Conservation (phyloP, 2,113 vertebrate genomes). For the Dicrurus megarhynchus region DNA sequence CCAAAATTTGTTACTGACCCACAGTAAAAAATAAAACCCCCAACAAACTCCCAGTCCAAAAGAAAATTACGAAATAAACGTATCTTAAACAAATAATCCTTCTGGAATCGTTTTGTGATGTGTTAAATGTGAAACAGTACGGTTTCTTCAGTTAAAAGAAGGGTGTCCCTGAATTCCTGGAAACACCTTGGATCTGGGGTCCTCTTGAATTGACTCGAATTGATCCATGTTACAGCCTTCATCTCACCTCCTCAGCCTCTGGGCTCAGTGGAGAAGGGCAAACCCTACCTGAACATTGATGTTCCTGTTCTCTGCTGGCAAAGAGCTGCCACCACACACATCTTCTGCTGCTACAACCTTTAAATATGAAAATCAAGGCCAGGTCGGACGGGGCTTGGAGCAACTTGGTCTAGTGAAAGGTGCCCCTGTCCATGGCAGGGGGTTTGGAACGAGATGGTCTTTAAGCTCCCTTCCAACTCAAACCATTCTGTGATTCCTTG, state of each 20-base stretch:
- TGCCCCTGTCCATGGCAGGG: no score
- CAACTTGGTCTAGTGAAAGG: background rate
- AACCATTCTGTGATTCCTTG: background rate
- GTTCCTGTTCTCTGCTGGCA: no score
- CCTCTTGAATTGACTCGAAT: accelerated
- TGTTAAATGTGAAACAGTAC: background rate
- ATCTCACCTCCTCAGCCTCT: background rate
- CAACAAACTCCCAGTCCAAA: background rate
- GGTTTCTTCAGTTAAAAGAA: background rate
- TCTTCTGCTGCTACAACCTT: no score
- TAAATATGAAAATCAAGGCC: background rate
- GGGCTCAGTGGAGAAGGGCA: background rate
- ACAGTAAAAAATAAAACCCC: background rate
- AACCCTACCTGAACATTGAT: background rate
- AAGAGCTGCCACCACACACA: accelerated
- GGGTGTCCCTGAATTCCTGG: background rate
- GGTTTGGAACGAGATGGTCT: background rate
- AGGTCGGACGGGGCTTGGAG: no score
- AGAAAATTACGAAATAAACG: background rate
- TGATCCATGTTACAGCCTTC: background rate
- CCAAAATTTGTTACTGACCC: background rate
- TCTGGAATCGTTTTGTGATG: background rate
- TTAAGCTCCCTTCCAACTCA: background rate
- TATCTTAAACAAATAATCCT: background rate
- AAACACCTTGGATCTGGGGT: background rate